Conservation (phyloP, 2,113 vertebrate genomes). For the Paraplagusia blochii region DNA sequence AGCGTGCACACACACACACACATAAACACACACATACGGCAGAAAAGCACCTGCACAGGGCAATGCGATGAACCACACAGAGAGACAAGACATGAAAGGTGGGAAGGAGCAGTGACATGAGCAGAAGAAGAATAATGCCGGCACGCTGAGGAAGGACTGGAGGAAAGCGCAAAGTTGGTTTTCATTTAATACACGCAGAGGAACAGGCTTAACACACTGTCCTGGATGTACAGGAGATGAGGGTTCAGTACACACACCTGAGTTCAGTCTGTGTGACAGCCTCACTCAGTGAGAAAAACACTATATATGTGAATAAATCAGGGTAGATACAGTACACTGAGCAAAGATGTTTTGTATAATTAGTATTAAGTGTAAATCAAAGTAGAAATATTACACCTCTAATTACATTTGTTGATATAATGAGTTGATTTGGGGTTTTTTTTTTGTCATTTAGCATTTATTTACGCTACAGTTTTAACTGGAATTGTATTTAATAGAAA, state of each 20-base stretch:
- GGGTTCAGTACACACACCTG: neutral
- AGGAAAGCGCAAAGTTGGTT: neutral
- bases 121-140: conserved; percentile 22
- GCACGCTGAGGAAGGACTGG: conserved; percentile 1
- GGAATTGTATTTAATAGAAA: too few relatives aligned
- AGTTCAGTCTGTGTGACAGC: neutral
- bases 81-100: conserved; percentile 72
- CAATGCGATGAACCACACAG: conserved; percentile 48
- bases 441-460: too few relatives aligned
- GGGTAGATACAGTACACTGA: too few relatives aligned
- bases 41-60: conserved; percentile 21
- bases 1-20: conserved; percentile 42
- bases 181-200: conserved; percentile 6
- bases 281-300: neutral
- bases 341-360: too few relatives aligned
- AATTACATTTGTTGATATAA: too few relatives aligned
- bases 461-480: too few relatives aligned
- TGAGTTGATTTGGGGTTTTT: too few relatives aligned
- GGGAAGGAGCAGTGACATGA: conserved; percentile 60
- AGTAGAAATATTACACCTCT: too few relatives aligned
- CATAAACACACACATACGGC: conserved; percentile 30
- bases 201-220: conserved; percentile 7
- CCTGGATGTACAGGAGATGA: neutral
- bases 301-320: too few relatives aligned
- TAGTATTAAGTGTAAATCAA: too few relatives aligned